phyloP scores from a whole-genome alignment of 2,888 invertebrate species.

The Pseudanteris insignis region DNA sequence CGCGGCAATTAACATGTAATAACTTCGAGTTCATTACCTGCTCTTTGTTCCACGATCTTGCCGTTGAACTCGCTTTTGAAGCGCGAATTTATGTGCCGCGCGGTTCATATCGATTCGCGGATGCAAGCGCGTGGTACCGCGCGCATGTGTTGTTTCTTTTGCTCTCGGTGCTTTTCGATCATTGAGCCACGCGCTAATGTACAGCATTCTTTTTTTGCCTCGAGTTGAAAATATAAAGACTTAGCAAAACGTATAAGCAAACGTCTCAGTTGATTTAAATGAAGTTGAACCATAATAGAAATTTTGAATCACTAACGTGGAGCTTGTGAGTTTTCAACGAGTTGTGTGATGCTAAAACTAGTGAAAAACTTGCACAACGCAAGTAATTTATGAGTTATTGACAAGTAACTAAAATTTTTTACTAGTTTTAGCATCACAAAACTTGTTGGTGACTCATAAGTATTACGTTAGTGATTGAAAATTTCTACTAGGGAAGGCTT shows the following conservation, averaged over 20 bases:
- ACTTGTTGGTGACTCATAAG: too few relatives aligned
- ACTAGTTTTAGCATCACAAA: too few relatives aligned
- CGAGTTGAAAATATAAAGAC: background rate
- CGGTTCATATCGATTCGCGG: conserved; percentile 36
- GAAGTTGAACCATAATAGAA: conserved; percentile 5
- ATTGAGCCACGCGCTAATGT: conserved; percentile 23
- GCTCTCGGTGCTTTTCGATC: conserved; percentile 17
- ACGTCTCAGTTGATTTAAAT: too few relatives aligned
- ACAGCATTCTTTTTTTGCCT: conserved; percentile 27
- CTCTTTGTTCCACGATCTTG: conserved; percentile 47
- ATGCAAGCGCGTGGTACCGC: conserved; percentile 18
- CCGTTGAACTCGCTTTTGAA: conserved; percentile 40
- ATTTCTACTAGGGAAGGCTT: too few relatives aligned
- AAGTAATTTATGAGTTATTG: too few relatives aligned
- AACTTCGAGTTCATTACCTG: conserved; percentile 50
- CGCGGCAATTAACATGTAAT: conserved; percentile 50
- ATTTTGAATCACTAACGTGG: too few relatives aligned
- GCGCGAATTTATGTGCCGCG: conserved; percentile 39
- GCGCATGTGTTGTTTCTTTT: conserved; percentile 17
- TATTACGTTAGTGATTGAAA: too few relatives aligned
- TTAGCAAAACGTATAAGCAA: too few relatives aligned
- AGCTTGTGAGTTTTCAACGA: too few relatives aligned
- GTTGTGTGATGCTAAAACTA: too few relatives aligned
- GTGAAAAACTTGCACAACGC: too few relatives aligned
- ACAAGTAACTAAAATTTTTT: too few relatives aligned